A percentile compares a stretch with the other conserved stretches of the same genome.
Evolutionary conservation across 2,888 invertebrate genomes (phyloP).

Genomic region (Drosophila demipolita): DNA sequence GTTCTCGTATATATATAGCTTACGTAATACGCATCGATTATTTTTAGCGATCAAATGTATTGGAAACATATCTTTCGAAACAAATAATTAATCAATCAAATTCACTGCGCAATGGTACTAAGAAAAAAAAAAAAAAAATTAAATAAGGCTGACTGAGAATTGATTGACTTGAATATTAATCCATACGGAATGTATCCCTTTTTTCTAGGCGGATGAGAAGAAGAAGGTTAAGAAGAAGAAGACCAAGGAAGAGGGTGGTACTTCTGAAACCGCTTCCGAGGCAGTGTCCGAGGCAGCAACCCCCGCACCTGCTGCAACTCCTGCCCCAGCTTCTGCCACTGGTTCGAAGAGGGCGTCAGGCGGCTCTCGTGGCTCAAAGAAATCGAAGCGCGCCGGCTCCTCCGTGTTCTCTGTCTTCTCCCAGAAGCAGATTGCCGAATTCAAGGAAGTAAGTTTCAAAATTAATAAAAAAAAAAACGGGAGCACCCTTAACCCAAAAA

Average conservation of each 20-base stretch:
- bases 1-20: slow-evolving; percentile 35
- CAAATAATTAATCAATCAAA: slow-evolving; percentile 21
- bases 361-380: slow-evolving; percentile 87
- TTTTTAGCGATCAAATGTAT: slow-evolving; percentile 35
- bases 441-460: slow-evolving; percentile 91
- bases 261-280: slow-evolving; percentile 86
- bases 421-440: slow-evolving; percentile 97
- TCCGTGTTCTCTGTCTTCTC: slow-evolving; percentile 99
- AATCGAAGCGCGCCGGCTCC: slow-evolving; percentile 95
- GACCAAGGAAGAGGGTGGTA: slow-evolving; percentile 89
- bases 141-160: not conserved
- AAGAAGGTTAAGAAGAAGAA: slow-evolving; percentile 96
- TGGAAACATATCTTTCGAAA: slow-evolving; percentile 19
- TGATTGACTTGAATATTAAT: slow-evolving; percentile 15
- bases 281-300: slow-evolving; percentile 88
- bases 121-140: not conserved
- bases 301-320: slow-evolving; percentile 89
- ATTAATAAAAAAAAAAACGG: not conserved
- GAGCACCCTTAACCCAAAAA: slow-evolving; percentile 15
- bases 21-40: slow-evolving; percentile 60
- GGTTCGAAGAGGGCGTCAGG: slow-evolving; percentile 93
- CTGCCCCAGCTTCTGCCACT: slow-evolving; percentile 89
- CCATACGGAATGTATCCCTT: slow-evolving; percentile 2
- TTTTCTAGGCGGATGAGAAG: slow-evolving; percentile 94
- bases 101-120: slow-evolving; percentile 26